These are phyloP conservation scores for Myiopsitta monachus DNA, from an alignment of 2,113 vertebrate species.

Conservation along the genomic window DNA sequence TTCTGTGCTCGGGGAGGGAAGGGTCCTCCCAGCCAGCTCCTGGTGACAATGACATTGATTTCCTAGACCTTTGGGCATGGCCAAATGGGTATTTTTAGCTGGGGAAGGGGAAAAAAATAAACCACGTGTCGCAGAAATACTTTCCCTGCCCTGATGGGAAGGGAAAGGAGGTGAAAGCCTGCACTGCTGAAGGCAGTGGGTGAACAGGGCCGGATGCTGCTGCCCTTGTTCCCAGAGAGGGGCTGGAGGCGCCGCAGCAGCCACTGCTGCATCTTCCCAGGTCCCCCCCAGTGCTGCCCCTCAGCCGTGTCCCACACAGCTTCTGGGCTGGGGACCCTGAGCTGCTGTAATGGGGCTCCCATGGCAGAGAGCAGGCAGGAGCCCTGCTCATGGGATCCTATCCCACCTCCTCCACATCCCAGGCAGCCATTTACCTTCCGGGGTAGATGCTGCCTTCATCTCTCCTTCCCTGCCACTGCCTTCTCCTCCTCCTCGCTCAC, in stretches of 20 bases:
- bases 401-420: not conserved
- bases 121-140: not conserved
- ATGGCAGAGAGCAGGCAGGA: not conserved
- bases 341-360: fast-evolving
- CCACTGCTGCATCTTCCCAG: not conserved
- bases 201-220: not conserved
- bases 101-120: not conserved
- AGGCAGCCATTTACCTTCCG: not conserved
- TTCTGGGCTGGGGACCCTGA: not conserved
- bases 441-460: not conserved
- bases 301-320: fast-evolving
- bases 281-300: fast-evolving
- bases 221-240: fast-evolving
- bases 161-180: not conserved
- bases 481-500: not conserved
- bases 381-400: not conserved
- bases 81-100: constrained; percentile 50
- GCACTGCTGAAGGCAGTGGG: not conserved
- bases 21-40: constrained; percentile 12
- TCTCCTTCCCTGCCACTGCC: not conserved
- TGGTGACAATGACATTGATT: constrained; percentile 60
- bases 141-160: not conserved
- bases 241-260: not conserved
- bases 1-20: not conserved
- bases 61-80: constrained; percentile 4